These are phyloP conservation scores for Sebastes oblongus DNA, from an alignment of 2,797 vertebrate genomes.

Conservation along the genomic window DNA sequence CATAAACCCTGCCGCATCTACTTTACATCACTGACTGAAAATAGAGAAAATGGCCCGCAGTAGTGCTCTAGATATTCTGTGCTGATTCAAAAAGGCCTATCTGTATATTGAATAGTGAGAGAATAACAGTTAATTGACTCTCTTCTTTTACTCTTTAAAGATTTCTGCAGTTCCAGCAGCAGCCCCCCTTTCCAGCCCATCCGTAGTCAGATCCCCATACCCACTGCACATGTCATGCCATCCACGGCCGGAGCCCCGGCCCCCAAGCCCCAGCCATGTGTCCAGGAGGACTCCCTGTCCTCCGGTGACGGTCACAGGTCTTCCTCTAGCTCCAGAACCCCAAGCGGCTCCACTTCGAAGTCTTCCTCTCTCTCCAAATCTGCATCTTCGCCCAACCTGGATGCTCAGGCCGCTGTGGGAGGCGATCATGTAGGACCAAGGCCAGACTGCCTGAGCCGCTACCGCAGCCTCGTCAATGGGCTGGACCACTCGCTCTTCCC, in stretches of 20 bases:
- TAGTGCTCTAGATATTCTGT: constrained; percentile 37
- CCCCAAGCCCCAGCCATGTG: constrained; percentile 82
- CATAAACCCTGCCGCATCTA: constrained; percentile 59
- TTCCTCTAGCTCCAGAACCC: constrained; percentile 78
- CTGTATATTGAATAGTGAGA: constrained; percentile 3
- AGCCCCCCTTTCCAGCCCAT: constrained; percentile 94
- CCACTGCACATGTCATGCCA: constrained; percentile 98
- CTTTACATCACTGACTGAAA: constrained; percentile 68
- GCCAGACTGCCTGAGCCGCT: constrained; percentile 83
- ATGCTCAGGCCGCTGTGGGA: constrained; percentile 66
- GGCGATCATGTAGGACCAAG: constrained; percentile 69
- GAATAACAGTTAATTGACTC: neutral
- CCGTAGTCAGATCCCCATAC: constrained; percentile 93
- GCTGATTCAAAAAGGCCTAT: constrained; percentile 32
- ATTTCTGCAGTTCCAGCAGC: constrained; percentile 89
- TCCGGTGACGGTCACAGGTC: constrained; percentile 67
- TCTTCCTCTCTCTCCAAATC: constrained; percentile 83
- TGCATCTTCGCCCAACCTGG: constrained; percentile 84
- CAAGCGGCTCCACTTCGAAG: constrained; percentile 76
- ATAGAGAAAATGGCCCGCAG: constrained; percentile 62
- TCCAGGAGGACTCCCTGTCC: constrained; percentile 72
- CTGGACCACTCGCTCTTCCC: constrained; percentile 87
- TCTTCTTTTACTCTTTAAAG: constrained; percentile 69
- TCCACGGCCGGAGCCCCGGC: constrained; percentile 88
- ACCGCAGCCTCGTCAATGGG: constrained; percentile 84